Evolutionary conservation across 2,797 vertebrate species (phyloP), one percentile per base, ranked within the genome.

Genomic region (Chaenodraco wilsoni): DNA sequence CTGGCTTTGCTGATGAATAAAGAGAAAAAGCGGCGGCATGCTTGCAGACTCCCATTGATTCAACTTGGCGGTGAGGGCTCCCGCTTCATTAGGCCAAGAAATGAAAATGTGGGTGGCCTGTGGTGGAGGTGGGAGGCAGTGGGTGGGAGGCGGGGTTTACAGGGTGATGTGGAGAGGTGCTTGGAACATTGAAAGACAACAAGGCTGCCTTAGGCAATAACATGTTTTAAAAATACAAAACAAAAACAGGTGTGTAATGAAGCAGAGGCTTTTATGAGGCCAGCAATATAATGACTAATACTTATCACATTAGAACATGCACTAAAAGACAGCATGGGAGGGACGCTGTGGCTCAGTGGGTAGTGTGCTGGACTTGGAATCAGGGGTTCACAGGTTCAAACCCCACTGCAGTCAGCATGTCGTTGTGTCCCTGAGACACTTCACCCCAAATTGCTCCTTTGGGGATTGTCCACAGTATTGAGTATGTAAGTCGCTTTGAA

Each of bases 11-110:
- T 84, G 82, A 87, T 81, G 76, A 88, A 68, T 88, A 74, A 78
- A 87, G 76, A 72, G 76, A 78, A 83, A 87, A 84, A 78, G 78
- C 4, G 31, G 17, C 56, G 11, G 78, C 72, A 40, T 46, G 65
- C 82, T 85, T 33, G 61, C 82, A 89, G 86, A 74, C 76, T 80
- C 83, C 87, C 87, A 86, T 87, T 87, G 89, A 92, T 89, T 93
- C 81, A 50, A 83, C 79, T 81, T 89, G 85, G 73, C 65, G 69
- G 74, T 76, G 78, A 74, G 73, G 72, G 80, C 82, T 85, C 79
- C 68, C 81, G 92, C 91, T 94, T 95, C 94, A 95, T 94, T 94
- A 94, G 92, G 91, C 93, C 93, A 94, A 93, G 92, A 94, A 94
- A 95, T 95, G 93, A 94, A 95, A 93, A 95, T 87, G 87, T 83